Conservation (phyloP, 2,113 vertebrate species). For the Hippocampus abdominalis region DNA sequence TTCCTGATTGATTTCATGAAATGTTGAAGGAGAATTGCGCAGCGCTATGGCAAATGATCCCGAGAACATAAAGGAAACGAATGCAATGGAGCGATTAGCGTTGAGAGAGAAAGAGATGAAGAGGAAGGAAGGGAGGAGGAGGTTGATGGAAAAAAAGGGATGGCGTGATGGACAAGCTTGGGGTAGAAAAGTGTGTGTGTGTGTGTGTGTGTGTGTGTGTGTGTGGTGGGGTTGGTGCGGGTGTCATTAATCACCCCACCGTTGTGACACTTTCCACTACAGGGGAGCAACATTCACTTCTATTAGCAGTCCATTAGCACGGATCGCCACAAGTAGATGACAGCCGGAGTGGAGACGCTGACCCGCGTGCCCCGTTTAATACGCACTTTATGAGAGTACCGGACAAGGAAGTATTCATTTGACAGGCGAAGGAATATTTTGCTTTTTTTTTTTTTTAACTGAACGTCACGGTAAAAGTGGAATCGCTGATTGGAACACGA, state of each 20-base stretch:
- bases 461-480: too few relatives aligned
- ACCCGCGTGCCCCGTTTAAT: constrained; percentile 55
- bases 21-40: background rate
- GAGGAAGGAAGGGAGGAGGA: constrained; percentile 20
- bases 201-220: constrained; percentile 6
- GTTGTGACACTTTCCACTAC: constrained; percentile 63
- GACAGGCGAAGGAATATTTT: background rate
- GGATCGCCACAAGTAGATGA: constrained; percentile 67
- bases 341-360: constrained; percentile 56
- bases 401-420: background rate
- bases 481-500: background rate
- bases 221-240: constrained; percentile 36
- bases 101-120: constrained; percentile 12
- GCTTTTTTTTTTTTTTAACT: background rate
- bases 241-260: constrained; percentile 75
- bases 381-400: constrained; percentile 14
- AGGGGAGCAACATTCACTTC: constrained; percentile 68
- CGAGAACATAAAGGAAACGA: constrained; percentile 40
- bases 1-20: constrained; percentile 23
- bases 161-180: constrained; percentile 45
- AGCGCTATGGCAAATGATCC: background rate
- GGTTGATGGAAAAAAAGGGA: constrained; percentile 22
- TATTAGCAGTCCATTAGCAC: constrained; percentile 81
- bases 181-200: constrained; percentile 22
- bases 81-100: constrained; percentile 32